Evolutionary conservation across 64 coral and sea anemone species (phyloP).

Genomic region (Stylophora pistillata): DNA sequence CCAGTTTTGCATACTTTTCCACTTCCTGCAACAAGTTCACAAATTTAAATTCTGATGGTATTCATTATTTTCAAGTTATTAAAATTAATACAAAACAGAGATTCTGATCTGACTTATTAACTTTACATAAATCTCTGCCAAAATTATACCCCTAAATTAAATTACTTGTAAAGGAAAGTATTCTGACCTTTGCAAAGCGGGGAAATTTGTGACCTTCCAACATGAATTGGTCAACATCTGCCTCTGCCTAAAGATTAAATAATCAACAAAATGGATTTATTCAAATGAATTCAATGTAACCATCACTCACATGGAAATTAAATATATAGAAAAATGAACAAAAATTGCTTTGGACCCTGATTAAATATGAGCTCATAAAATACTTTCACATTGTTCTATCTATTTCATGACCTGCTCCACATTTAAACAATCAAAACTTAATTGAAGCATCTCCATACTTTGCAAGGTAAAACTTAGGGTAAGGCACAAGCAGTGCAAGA

Average conservation of each 20-base stretch:
- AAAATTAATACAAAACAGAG: background rate
- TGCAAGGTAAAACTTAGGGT: no score
- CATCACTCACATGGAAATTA: background rate
- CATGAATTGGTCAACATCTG: constrained; percentile 89
- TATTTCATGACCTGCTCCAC: no score
- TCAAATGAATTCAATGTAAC: background rate
- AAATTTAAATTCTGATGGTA: background rate
- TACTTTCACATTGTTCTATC: no score
- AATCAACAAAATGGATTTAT: background rate
- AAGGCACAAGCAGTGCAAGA: no score
- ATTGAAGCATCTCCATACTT: no score
- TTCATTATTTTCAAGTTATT: no score
- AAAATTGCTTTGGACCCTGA: no score
- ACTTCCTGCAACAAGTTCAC: constrained; percentile 75
- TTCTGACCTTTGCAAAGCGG: constrained; percentile 90
- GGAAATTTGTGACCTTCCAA: constrained; percentile 97
- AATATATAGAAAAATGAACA: background rate
- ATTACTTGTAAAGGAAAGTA: background rate
- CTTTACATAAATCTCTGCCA: background rate
- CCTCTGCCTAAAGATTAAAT: constrained; percentile 78
- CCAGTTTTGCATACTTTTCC: constrained; percentile 88
- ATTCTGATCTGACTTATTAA: background rate
- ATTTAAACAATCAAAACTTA: no score
- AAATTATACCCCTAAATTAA: background rate
- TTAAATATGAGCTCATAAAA: no score